Evolutionary conservation across 2,113 vertebrate species (phyloP).

Genomic region (Ahaetulla prasina): DNA sequence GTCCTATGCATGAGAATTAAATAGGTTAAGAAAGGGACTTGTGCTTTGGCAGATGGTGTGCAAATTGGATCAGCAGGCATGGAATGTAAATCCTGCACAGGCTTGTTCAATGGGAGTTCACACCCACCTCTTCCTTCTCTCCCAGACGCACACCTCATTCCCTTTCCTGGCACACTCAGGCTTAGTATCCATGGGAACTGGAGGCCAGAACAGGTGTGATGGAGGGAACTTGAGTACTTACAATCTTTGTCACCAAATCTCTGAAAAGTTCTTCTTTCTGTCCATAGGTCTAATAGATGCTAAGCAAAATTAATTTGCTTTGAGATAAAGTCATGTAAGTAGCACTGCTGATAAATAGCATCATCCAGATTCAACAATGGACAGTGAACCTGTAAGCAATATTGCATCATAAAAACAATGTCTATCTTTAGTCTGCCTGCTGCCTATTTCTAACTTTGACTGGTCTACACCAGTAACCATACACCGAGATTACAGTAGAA

Average conservation of each 20-base stretch:
- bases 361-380: background rate
- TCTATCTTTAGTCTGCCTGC: background rate
- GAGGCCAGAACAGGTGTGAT: background rate
- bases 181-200: slow-evolving; percentile 4
- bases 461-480: background rate
- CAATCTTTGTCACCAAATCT: background rate
- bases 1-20: slow-evolving; percentile 5
- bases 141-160: background rate
- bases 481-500: background rate
- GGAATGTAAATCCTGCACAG: slow-evolving; percentile 4
- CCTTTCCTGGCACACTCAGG: background rate
- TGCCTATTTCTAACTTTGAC: background rate
- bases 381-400: background rate
- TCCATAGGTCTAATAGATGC: background rate
- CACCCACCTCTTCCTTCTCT: background rate
- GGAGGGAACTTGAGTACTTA: background rate
- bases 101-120: background rate
- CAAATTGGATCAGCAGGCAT: slow-evolving; percentile 19
- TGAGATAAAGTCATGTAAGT: no score
- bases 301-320: background rate
- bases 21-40: slow-evolving; percentile 16
- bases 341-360: background rate
- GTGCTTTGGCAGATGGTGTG: background rate
- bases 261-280: background rate
- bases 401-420: background rate